Conservation (phyloP, 2,113 vertebrate genomes). For the Cyanoramphus novaezelandiae region DNA sequence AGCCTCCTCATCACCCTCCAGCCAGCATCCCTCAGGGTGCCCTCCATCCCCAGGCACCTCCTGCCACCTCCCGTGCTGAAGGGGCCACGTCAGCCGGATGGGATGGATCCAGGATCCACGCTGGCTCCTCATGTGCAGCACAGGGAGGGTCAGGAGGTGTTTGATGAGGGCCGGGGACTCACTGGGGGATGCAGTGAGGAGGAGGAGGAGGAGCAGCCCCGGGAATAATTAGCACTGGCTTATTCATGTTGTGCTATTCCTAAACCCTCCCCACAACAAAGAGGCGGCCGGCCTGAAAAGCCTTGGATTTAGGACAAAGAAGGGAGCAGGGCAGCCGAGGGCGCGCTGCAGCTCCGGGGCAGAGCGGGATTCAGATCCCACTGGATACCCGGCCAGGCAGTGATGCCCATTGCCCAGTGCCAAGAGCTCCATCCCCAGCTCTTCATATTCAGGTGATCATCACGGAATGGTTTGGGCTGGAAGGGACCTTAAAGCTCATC, state of each 20-base stretch:
- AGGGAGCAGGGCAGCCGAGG: background rate
- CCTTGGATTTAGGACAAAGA: slow-evolving; percentile 21
- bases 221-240: background rate
- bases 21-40: background rate
- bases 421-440: background rate
- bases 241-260: background rate
- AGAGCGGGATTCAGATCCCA: background rate
- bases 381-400: fast-evolving
- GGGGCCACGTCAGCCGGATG: background rate
- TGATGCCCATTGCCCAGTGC: fast-evolving
- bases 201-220: background rate
- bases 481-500: background rate
- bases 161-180: fast-evolving
- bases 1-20: background rate
- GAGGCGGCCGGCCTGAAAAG: background rate
- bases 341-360: background rate
- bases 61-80: background rate
- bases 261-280: background rate
- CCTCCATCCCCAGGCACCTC: background rate
- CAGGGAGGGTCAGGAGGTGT: background rate
- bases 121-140: fast-evolving
- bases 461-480: background rate
- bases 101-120: background rate
- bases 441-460: background rate
- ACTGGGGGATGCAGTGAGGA: fast-evolving